These are phyloP conservation scores for Osmerus eperlanus DNA, from an alignment of 2,113 vertebrate species.

Conservation along the genomic window DNA sequence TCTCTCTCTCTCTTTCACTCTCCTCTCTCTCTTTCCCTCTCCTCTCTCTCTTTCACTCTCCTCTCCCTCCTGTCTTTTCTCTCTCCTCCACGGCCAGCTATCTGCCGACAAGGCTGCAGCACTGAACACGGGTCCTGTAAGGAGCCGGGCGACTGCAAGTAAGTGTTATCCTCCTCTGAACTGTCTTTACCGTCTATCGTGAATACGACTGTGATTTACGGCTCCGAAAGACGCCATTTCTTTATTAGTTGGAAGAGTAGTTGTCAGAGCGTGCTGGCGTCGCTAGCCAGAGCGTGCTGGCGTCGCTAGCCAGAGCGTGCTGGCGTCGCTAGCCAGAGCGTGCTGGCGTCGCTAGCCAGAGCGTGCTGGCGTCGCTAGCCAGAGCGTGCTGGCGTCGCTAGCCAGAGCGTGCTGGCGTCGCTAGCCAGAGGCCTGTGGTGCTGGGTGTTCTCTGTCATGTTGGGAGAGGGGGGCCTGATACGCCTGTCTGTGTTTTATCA, in stretches of 20 bases:
- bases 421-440: slow-evolving; percentile 76
- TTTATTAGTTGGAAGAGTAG: slow-evolving; percentile 12
- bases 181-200: not conserved
- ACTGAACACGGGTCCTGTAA: slow-evolving; percentile 92
- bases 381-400: no score
- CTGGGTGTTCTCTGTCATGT: slow-evolving; percentile 75
- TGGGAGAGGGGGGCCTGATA: slow-evolving; percentile 70
- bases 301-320: no score
- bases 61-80: no score
- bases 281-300: no score
- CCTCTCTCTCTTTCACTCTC: no score
- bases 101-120: slow-evolving; percentile 97
- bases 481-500: no score
- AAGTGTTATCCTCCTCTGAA: slow-evolving; percentile 50
- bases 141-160: slow-evolving; percentile 93
- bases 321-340: slow-evolving; percentile 21
- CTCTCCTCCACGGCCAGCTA: slow-evolving; percentile 72
- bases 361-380: no score
- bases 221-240: slow-evolving; percentile 17
- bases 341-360: no score
- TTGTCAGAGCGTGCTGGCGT: slow-evolving; percentile 32
- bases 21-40: no score
- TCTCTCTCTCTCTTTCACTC: no score
- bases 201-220: slow-evolving; percentile 30
- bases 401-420: slow-evolving; percentile 37